Conservation (phyloP, 1,140 invertebrate genomes). For the Nasonia longicornis region DNA sequence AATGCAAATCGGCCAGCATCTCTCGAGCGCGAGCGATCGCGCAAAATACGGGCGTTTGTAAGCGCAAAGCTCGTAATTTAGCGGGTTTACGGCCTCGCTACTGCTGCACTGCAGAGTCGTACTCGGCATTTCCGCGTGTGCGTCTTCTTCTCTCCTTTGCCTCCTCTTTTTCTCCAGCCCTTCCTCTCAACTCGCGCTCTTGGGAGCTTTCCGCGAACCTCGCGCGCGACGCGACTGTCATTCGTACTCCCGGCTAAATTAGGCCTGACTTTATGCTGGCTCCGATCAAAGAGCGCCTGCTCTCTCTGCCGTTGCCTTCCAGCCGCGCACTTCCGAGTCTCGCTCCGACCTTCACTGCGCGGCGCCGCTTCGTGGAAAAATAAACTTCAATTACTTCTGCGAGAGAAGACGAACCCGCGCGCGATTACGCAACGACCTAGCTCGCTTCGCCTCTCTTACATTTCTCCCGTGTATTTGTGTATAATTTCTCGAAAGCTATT, state of each 20-base stretch:
- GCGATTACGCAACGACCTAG: not conserved
- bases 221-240: constrained; percentile 47
- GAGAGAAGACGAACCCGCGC: not conserved
- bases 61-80: constrained; percentile 57
- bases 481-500: constrained; percentile 21
- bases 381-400: not conserved
- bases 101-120: constrained; percentile 10
- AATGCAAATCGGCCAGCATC: constrained; percentile 47
- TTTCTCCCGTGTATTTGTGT: not conserved
- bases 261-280: constrained; percentile 46
- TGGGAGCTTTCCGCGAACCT: constrained; percentile 50
- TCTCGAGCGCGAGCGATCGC: constrained; percentile 45
- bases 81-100: constrained; percentile 52
- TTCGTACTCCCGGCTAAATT: constrained; percentile 40
- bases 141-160: not conserved
- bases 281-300: constrained; percentile 41
- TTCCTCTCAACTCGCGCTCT: constrained; percentile 14
- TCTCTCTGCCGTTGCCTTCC: not conserved
- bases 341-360: not conserved
- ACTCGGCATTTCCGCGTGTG: constrained; percentile 49
- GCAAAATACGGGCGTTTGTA: constrained; percentile 52
- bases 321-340: not conserved
- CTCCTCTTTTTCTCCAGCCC: not conserved
- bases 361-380: not conserved
- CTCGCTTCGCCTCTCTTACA: not conserved